Conservation (phyloP, 2,797 vertebrate genomes). For the Lutjanus argentimaculatus region DNA sequence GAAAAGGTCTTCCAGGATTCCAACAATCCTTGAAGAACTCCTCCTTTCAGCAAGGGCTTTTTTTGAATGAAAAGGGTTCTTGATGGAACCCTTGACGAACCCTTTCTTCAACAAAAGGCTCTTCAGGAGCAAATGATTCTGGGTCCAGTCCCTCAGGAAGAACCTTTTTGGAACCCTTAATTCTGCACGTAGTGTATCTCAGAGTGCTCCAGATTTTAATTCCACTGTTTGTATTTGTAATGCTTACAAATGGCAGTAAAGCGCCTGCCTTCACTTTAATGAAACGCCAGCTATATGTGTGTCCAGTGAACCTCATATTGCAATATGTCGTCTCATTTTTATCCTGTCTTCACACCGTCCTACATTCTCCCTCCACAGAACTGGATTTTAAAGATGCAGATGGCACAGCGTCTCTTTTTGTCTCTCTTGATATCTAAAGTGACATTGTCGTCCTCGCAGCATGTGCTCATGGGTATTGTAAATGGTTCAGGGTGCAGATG, state of each 20-base stretch:
- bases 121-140: too few species aligned
- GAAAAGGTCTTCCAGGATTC: too few species aligned
- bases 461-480: not conserved
- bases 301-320: constrained; percentile 7
- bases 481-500: constrained; percentile 16
- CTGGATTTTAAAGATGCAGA: constrained; percentile 16
- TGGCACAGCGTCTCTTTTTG: not conserved
- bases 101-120: too few species aligned
- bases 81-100: too few species aligned
- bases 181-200: not conserved
- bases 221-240: constrained; percentile 23
- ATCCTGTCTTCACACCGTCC: not conserved
- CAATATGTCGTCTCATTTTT: not conserved
- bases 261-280: not conserved
- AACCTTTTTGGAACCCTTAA: too few species aligned
- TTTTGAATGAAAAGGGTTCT: too few species aligned
- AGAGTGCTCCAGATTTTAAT: not conserved
- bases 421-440: not conserved
- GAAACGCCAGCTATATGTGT: not conserved
- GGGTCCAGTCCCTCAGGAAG: too few species aligned
- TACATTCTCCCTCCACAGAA: not conserved
- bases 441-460: not conserved
- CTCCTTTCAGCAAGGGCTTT: too few species aligned
- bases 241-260: constrained; percentile 1
- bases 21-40: too few species aligned